A percentile compares a stretch with the other conserved stretches of the same genome.
Evolutionary conservation across 1,140 invertebrate genomes (phyloP).

Genomic region (Orchesella cincta): DNA sequence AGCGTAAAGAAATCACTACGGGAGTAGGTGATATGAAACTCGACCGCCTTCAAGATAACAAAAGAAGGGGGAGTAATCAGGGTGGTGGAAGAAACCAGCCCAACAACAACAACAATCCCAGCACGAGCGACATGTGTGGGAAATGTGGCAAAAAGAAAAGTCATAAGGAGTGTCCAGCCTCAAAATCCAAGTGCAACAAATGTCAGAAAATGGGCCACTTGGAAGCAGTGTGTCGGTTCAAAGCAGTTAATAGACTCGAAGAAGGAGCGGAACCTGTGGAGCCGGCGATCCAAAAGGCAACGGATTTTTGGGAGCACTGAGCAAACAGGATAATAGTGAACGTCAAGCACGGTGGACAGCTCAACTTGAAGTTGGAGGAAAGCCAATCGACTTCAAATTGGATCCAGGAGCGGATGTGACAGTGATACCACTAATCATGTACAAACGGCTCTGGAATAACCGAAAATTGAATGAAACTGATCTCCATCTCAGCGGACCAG

Average conservation of each 20-base stretch:
- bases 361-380: background rate
- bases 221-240: background rate
- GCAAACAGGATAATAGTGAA: background rate
- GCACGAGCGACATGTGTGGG: background rate
- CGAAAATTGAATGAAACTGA: background rate
- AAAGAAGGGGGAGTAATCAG: background rate
- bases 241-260: background rate
- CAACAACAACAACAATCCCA: no score
- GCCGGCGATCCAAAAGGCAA: background rate
- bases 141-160: background rate
- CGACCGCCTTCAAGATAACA: background rate
- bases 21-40: no score
- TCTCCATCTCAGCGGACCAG: background rate
- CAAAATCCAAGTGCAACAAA: background rate
- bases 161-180: conserved; percentile 12
- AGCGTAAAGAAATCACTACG: conserved; percentile 15
- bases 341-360: background rate
- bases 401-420: conserved; percentile 25
- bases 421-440: background rate
- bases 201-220: conserved; percentile 26
- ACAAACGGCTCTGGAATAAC: background rate
- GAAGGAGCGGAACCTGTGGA: background rate
- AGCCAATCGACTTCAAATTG: conserved; percentile 1
- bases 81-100: background rate
- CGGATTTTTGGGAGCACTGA: no score